These are phyloP conservation scores for Oncopeltus fasciatus DNA, from an alignment of 1,140 invertebrate genomes.

Conservation along the genomic window DNA sequence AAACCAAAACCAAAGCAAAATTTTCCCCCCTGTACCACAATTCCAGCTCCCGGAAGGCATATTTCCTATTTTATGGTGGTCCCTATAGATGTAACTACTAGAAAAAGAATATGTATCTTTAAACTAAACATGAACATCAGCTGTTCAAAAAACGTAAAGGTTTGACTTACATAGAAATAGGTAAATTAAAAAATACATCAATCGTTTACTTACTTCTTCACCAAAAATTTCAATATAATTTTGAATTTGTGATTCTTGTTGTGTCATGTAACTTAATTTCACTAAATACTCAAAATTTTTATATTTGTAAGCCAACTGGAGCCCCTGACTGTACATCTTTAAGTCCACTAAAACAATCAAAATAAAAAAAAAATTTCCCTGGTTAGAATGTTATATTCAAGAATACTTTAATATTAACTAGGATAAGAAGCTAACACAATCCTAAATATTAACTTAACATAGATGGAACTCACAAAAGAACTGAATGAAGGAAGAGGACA, in stretches of 20 bases:
- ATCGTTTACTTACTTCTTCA: neutral
- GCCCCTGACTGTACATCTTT: neutral
- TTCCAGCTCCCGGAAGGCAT: no score
- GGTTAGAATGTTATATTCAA: no score
- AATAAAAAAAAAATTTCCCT: neutral
- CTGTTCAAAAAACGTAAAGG: no score
- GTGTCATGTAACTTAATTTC: neutral
- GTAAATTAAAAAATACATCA: neutral
- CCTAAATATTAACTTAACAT: no score
- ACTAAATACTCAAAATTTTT: constrained; percentile 3
- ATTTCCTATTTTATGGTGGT: no score
- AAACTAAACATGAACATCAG: no score
- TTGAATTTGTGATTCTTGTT: neutral
- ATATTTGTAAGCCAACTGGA: neutral
- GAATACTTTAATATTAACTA: no score
- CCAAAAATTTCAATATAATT: neutral
- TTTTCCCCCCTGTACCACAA: no score
- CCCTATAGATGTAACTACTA: no score
- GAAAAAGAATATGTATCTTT: no score
- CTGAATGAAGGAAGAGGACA: neutral
- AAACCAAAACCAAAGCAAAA: no score
- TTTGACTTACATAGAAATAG: neutral
- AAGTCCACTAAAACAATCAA: neutral
- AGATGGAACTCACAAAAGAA: constrained; percentile 3
- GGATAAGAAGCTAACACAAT: no score